Evolutionary conservation across 2,797 vertebrate species (phyloP).

Genomic region (Pseudocheirus occidentalis): DNA sequence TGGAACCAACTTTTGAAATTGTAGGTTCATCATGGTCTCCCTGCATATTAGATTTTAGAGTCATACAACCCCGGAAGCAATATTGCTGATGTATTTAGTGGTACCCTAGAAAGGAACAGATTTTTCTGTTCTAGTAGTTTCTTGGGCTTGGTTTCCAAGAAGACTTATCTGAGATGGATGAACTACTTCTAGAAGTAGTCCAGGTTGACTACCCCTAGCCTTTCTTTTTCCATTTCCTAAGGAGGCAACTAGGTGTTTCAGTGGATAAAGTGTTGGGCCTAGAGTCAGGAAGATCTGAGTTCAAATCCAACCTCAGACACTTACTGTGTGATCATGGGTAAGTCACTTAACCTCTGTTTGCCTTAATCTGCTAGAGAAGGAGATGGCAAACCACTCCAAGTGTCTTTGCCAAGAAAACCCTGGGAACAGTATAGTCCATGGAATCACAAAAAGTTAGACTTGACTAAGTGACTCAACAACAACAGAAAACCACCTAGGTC

Average conservation of each 20-base stretch:
- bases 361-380: neutral
- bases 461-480: neutral
- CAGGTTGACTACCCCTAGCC: neutral
- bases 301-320: neutral
- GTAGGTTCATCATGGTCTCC: neutral
- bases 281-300: neutral
- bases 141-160: neutral
- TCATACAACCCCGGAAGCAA: neutral
- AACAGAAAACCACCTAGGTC: neutral
- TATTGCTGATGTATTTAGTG: neutral
- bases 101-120: neutral
- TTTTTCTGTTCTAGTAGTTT: neutral
- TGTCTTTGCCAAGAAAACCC: neutral
- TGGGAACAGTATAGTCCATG: neutral
- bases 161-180: neutral
- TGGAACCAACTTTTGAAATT: neutral
- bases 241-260: neutral
- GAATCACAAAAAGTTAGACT: neutral
- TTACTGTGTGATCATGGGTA: neutral
- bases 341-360: neutral
- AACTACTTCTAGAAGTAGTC: neutral
- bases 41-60: neutral
- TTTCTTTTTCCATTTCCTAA: neutral
- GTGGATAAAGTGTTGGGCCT: neutral
- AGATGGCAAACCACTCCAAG: neutral